Evolutionary conservation across 2,113 vertebrate genomes (phyloP), one percentile per base, ranked within the genome.

Genomic region (Epinephelus moara): DNA sequence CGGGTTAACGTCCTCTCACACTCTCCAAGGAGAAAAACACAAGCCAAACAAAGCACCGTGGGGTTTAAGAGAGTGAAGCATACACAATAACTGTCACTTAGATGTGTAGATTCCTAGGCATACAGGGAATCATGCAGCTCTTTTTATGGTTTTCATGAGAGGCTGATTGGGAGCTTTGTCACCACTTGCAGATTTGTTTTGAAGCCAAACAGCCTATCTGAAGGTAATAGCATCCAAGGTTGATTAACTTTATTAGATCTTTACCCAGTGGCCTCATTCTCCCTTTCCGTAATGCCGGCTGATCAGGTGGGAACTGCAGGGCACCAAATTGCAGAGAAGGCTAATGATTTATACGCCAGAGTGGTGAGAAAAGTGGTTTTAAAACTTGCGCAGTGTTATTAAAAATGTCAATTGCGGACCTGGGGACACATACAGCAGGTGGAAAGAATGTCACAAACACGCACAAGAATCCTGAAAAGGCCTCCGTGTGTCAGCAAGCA

Each of bases 211-310:
- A 53, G 37, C 62, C 37, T 45, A 17, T 81, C 66, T 68, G 63
- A 86, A 79, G 74, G 76, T 89, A 89, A 86, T 80, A 50, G 78
- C 72, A 23, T 80, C 69, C 59, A 19, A 27, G 81, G 70, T 84
- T 89, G 81, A 87, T 84, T 81, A 84, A 75, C 75, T 84, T 86
- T 84, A 90, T 88, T 91, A 75, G 57, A 88, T 82, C 75, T 72
- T 85, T 82, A 83, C 87, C 89, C 85, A 71, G 62, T 76, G 82
- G 88, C 64, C 82, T 89, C 78, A 33, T 91, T 87, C 69, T 78
- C 47, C 0, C 19, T 79, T 53, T 77, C 68, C 4, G 66, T 73
- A 80, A 84, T 78, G 70, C 13, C 25, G 6, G 53, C 74, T 85
- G 82, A 89, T 93, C 86, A 81, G 70, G 70, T 76, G 78, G 77